A percentile compares a stretch with the other conserved stretches of the same genome.
Evolutionary conservation across 2,113 vertebrate genomes (phyloP).

Genomic region (Motacilla tschutschensis): DNA sequence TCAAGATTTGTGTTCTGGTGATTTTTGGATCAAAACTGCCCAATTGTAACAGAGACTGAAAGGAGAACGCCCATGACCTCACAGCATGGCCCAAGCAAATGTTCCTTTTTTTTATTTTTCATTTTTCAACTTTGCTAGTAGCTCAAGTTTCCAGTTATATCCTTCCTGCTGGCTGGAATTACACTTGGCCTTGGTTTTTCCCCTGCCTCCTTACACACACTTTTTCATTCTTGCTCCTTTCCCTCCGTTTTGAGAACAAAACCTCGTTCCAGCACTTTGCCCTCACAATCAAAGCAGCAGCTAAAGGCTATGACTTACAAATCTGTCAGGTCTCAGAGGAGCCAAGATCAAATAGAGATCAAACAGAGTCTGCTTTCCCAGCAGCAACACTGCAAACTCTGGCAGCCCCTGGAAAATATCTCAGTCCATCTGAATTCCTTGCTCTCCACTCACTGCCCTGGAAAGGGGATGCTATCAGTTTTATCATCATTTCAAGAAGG

Average conservation of each 20-base stretch:
- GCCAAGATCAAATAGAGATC: neutral
- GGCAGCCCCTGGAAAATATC: neutral
- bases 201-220: neutral
- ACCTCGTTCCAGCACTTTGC: neutral
- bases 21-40: neutral
- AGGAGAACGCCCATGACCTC: neutral
- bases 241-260: neutral
- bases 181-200: neutral
- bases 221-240: neutral
- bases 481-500: neutral
- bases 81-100: rapidly evolving
- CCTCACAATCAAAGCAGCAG: slow-evolving; percentile 17
- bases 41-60: neutral
- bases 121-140: neutral
- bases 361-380: neutral
- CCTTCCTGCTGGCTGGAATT: neutral
- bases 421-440: neutral
- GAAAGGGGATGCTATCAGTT: neutral
- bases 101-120: neutral
- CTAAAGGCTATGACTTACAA: slow-evolving; percentile 2
- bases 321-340: neutral
- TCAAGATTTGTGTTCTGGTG: neutral
- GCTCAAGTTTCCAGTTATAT: neutral
- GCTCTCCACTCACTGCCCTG: neutral
- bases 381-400: neutral